Conservation (phyloP, 2,797 vertebrate genomes). For the Neosilurus hyrtlii region DNA sequence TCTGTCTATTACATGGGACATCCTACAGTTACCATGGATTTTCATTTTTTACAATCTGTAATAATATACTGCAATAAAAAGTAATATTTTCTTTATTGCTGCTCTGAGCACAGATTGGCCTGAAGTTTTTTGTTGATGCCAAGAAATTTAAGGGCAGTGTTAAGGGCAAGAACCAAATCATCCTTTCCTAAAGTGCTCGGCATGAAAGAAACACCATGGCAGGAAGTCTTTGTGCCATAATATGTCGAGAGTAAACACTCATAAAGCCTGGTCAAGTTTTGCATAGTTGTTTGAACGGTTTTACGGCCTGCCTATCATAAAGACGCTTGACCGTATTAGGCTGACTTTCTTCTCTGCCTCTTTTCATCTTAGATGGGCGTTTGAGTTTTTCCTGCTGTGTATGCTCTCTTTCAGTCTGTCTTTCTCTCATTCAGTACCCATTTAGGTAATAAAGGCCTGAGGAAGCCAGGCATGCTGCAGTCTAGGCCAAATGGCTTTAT, state of each 20-base stretch:
- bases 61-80: too few relatives aligned
- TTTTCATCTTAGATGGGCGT: slow-evolving; percentile 6
- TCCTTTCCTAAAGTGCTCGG: neutral
- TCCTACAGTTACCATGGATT: too few relatives aligned
- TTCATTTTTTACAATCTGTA: too few relatives aligned
- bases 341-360: slow-evolving; percentile 52
- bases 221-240: slow-evolving; percentile 50
- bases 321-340: slow-evolving; percentile 75
- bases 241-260: slow-evolving; percentile 56
- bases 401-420: slow-evolving; percentile 18
- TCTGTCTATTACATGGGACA: too few relatives aligned
- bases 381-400: neutral
- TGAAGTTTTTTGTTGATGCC: neutral
- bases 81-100: neutral
- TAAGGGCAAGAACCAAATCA: neutral
- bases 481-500: slow-evolving; percentile 19
- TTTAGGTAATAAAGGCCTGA: slow-evolving; percentile 46
- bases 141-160: neutral
- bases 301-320: slow-evolving; percentile 53
- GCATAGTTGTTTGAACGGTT: slow-evolving; percentile 58
- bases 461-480: slow-evolving; percentile 27
- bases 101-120: neutral
- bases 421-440: slow-evolving; percentile 30
- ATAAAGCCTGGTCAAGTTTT: slow-evolving; percentile 54
- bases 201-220: slow-evolving; percentile 28